These are phyloP conservation scores for Anastrepha obliqua DNA, from an alignment of 1,140 invertebrate genomes.

Conservation along the genomic window DNA sequence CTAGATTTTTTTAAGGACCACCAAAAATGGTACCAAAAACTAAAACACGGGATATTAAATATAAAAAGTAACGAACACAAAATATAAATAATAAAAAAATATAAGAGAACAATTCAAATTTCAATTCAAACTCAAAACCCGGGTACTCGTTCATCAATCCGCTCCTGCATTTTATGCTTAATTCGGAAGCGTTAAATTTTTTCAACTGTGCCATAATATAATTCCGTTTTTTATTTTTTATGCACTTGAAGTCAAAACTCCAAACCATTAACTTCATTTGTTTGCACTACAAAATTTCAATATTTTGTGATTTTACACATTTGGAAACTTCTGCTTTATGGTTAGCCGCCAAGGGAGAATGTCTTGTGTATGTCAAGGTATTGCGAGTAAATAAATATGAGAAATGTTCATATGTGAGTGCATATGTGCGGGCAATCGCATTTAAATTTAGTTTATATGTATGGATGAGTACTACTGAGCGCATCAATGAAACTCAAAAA, in stretches of 20 bases:
- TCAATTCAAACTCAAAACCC: too few relatives aligned
- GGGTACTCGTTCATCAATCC: neutral
- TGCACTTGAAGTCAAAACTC: neutral
- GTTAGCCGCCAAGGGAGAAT: constrained; percentile 16
- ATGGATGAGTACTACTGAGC: neutral
- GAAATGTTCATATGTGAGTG: neutral
- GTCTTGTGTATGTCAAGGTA: neutral
- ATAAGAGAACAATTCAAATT: too few relatives aligned
- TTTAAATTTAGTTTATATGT: neutral
- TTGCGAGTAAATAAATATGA: constrained; percentile 11
- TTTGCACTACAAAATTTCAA: constrained; percentile 47
- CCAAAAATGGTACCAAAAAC: too few relatives aligned
- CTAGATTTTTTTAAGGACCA: too few relatives aligned
- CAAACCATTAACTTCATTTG: neutral
- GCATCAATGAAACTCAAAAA: constrained; percentile 46
- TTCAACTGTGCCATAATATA: neutral
- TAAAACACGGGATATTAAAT: too few relatives aligned
- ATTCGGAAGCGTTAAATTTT: neutral
- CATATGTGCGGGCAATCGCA: neutral
- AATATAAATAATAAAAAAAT: too few relatives aligned
- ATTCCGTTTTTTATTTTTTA: neutral
- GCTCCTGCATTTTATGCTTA: neutral
- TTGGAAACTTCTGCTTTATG: constrained; percentile 48
- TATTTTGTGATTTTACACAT: constrained; percentile 47
- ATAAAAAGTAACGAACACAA: too few relatives aligned